Conservation (phyloP, 2,113 vertebrate species). For the Scytalopus superciliaris region DNA sequence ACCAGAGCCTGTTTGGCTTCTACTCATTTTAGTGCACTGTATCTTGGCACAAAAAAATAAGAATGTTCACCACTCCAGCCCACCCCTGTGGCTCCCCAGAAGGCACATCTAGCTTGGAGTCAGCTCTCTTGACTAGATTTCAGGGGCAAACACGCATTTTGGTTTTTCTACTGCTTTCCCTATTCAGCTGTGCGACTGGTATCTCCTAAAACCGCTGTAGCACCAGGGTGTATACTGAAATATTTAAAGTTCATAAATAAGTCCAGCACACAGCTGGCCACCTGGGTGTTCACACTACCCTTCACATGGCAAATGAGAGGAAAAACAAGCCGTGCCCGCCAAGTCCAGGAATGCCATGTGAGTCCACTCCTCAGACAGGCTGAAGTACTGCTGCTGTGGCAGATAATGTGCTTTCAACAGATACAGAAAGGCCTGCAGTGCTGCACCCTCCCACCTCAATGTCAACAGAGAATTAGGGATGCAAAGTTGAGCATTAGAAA, state of each 20-base stretch:
- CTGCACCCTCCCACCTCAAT: background rate
- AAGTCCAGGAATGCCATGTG: background rate
- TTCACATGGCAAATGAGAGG: background rate
- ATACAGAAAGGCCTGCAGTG: background rate
- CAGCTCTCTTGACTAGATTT: background rate
- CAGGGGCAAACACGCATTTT: background rate
- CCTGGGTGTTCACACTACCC: background rate
- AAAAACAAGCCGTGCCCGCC: accelerated
- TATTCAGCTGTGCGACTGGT: accelerated
- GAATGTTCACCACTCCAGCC: background rate
- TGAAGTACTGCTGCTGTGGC: background rate
- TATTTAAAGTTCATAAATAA: conserved; percentile 26
- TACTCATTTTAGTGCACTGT: background rate
- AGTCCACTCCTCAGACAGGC: background rate
- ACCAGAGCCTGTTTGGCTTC: background rate
- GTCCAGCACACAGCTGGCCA: background rate
- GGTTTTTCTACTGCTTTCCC: background rate
- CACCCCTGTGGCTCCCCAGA: accelerated
- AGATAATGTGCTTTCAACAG: background rate
- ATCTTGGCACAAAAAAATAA: background rate
- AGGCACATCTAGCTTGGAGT: background rate
- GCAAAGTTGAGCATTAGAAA: accelerated
- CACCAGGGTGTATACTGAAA: background rate
- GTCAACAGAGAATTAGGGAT: background rate
- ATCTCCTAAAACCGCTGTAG: background rate